Evolutionary conservation across 2,797 vertebrate species (phyloP).

Genomic region (Enteromius fasciolatus): DNA sequence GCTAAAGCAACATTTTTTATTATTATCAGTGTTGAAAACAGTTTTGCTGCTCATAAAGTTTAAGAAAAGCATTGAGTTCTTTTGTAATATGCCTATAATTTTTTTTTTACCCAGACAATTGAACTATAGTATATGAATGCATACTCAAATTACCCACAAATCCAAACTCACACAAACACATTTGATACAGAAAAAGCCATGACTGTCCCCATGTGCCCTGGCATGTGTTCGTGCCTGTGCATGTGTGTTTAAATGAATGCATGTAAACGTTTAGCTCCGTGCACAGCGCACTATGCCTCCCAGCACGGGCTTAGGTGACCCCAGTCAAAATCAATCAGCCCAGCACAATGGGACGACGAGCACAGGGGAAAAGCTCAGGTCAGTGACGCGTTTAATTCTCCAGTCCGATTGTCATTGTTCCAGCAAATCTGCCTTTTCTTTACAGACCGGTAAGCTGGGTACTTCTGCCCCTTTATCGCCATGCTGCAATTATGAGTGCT

Average conservation of each 20-base stretch:
- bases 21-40: not conserved
- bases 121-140: not conserved
- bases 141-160: slow-evolving; percentile 1
- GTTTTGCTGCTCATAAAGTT: not conserved
- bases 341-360: slow-evolving; percentile 73
- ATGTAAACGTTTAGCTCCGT: slow-evolving; percentile 79
- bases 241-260: slow-evolving; percentile 72
- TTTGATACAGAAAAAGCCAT: not conserved
- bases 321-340: slow-evolving; percentile 78
- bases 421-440: slow-evolving; percentile 63
- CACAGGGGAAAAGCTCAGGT: slow-evolving; percentile 67
- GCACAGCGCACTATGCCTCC: slow-evolving; percentile 69
- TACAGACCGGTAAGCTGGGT: slow-evolving; percentile 66
- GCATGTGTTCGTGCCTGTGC: not conserved
- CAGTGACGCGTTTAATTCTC: slow-evolving; percentile 72
- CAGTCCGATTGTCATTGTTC: slow-evolving; percentile 67
- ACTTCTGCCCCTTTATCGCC: slow-evolving; percentile 64
- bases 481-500: slow-evolving; percentile 73
- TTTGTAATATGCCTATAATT: too few relatives aligned
- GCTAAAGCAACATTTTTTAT: not conserved
- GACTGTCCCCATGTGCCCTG: not conserved
- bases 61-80: not conserved
- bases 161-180: not conserved
- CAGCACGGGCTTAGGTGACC: slow-evolving; percentile 73
- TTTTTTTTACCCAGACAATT: not conserved